Percentiles rank a stretch among this genome's conserved stretches.
These are phyloP conservation scores for Ophioninae sp. DNA, from an alignment of 2,888 invertebrate species.

Conservation along the genomic window DNA sequence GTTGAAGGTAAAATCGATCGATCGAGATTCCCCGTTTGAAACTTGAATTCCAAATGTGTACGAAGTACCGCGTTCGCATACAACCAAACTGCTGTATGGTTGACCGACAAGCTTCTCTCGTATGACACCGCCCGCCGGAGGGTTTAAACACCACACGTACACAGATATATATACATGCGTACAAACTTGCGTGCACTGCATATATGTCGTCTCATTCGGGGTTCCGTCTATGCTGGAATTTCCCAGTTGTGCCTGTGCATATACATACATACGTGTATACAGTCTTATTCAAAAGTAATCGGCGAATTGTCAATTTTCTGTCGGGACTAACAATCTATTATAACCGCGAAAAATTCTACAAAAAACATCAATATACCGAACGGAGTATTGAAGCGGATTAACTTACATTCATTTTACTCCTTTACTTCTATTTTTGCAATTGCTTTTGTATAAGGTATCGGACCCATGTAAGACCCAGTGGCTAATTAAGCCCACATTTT, in stretches of 20 bases:
- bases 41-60: constrained; percentile 34
- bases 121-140: constrained; percentile 31
- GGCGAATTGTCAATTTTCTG: too few species aligned
- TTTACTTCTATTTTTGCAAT: too few species aligned
- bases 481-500: too few species aligned
- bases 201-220: background rate
- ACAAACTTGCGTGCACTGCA: background rate
- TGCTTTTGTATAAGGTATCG: too few species aligned
- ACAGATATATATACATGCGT: background rate
- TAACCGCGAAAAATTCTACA: too few species aligned
- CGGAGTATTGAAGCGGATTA: too few species aligned
- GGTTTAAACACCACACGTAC: background rate
- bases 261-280: background rate
- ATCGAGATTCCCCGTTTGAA: constrained; percentile 33
- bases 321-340: too few species aligned
- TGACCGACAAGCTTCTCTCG: constrained; percentile 30
- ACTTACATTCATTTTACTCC: too few species aligned
- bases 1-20: constrained; percentile 38
- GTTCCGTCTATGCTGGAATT: background rate
- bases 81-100: constrained; percentile 27
- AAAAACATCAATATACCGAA: too few species aligned
- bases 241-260: background rate
- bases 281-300: too few species aligned
- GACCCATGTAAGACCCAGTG: too few species aligned
- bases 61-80: constrained; percentile 27